phyloP scores from a whole-genome alignment of 2,113 vertebrate species.

The Serinus canaria region DNA sequence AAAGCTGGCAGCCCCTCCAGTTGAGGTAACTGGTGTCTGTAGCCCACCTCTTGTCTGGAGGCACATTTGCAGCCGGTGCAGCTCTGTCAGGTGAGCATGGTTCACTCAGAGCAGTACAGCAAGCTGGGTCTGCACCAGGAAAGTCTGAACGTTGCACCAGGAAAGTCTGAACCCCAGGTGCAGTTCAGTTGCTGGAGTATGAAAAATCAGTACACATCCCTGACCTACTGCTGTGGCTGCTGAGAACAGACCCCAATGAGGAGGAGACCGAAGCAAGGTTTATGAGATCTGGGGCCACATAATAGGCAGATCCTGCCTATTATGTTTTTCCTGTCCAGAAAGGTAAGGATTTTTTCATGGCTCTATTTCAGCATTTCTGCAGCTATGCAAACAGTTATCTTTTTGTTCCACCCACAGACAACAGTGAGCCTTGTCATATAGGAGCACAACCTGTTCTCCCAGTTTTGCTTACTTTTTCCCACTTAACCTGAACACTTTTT shows the following conservation, averaged over 20 bases:
- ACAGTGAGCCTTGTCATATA: not conserved
- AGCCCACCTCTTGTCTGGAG: not conserved
- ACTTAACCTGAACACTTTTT: not conserved
- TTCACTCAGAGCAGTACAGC: fast-evolving
- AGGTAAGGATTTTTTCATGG: not conserved
- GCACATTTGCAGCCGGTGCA: not conserved
- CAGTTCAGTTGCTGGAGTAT: not conserved
- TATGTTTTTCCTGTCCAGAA: not conserved
- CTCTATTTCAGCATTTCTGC: not conserved
- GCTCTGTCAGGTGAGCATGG: not conserved
- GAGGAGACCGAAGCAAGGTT: not conserved
- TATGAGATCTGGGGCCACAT: not conserved
- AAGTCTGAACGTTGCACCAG: not conserved
- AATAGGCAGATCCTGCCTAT: not conserved
- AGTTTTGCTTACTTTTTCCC: not conserved
- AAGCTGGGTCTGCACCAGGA: not conserved
- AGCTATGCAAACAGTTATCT: not conserved
- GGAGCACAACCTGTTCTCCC: not conserved
- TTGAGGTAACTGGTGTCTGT: not conserved
- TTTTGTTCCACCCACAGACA: not conserved
- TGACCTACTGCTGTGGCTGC: not conserved
- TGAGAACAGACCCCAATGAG: not conserved
- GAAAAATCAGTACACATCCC: not conserved
- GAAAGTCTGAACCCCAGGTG: not conserved
- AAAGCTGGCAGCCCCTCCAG: not conserved